Percentiles rank a stretch among this genome's conserved stretches.
Evolutionary conservation across 2,113 vertebrate species (phyloP).

Genomic region (Hyperoodon ampullatus): DNA sequence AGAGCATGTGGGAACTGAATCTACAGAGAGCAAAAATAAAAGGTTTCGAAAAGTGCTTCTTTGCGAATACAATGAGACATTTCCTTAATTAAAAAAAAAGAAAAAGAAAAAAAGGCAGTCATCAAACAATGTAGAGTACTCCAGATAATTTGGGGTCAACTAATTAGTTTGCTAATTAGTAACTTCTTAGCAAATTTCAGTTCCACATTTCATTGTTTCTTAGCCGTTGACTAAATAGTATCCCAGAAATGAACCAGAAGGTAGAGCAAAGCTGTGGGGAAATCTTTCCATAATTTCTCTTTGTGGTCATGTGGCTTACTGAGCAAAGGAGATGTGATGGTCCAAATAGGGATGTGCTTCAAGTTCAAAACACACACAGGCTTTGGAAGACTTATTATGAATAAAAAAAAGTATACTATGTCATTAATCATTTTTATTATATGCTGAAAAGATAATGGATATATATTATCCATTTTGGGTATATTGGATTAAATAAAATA

Average conservation of each 20-base stretch:
- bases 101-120: not conserved
- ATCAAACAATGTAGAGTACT: not conserved
- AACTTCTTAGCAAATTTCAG: not conserved
- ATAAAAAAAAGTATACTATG: not conserved
- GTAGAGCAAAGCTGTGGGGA: not conserved
- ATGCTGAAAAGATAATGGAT: not conserved
- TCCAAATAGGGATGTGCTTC: not conserved
- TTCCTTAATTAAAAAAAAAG: not conserved
- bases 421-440: not conserved
- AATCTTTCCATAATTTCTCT: not conserved
- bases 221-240: not conserved
- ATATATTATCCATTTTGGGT: not conserved
- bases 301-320: not conserved
- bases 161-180: slow-evolving; percentile 30
- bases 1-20: not conserved
- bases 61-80: not conserved
- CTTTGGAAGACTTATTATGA: not conserved
- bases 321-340: not conserved
- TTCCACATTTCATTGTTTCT: not conserved
- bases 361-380: not conserved
- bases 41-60: not conserved
- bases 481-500: not conserved
- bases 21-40: not conserved
- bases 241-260: not conserved
- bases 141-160: not conserved